Percentiles rank a stretch among this genome's conserved stretches.
Conservation (phyloP, 2,113 vertebrate species). For the Marmota monax region DNA sequence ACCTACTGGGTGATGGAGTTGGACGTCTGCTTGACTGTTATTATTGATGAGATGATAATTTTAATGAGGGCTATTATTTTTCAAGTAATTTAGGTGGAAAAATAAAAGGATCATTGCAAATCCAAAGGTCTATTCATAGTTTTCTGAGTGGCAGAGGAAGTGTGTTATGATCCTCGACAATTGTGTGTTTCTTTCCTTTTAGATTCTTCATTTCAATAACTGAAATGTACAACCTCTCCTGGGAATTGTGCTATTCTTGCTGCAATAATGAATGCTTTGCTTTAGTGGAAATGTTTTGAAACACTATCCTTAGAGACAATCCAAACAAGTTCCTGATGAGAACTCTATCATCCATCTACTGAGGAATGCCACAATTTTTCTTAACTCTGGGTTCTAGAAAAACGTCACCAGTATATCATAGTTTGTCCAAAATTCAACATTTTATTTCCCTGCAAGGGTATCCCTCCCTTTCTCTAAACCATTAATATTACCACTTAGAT, state of each 20-base stretch:
- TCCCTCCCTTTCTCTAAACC: background rate
- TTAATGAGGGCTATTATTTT: background rate
- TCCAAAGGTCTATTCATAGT: background rate
- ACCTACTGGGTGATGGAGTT: background rate
- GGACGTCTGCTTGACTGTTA: background rate
- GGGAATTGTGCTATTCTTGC: background rate
- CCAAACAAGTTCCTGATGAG: background rate
- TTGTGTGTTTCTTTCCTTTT: background rate
- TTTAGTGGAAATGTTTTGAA: slow-evolving; percentile 3
- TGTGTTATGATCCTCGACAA: background rate
- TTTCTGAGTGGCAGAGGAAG: background rate
- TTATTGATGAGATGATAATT: background rate
- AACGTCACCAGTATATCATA: background rate
- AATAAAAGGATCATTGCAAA: background rate
- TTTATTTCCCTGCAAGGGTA: background rate
- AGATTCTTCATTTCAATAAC: slow-evolving; percentile 25
- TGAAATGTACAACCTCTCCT: background rate
- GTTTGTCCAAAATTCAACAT: background rate
- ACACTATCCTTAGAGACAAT: background rate
- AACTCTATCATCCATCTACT: background rate
- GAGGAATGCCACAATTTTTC: background rate
- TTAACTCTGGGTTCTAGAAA: background rate
- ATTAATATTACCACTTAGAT: background rate
- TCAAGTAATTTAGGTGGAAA: background rate
- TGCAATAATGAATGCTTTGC: background rate